Evolutionary conservation across 2,888 invertebrate species (phyloP).

Genomic region (Chloroclystis v-ata): DNA sequence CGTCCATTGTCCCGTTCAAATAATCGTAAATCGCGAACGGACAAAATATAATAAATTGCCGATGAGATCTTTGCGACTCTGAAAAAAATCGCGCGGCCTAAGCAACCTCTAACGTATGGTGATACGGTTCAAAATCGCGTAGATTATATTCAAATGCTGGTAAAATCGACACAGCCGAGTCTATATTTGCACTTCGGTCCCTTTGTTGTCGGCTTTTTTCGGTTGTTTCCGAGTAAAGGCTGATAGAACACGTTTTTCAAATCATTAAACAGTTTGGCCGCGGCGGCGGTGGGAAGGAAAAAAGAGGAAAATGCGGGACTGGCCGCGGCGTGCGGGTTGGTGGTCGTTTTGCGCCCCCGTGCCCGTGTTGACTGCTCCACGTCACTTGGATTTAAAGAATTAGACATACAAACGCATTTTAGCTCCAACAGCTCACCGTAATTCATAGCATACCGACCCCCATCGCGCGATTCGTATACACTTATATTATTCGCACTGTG

Average conservation of each 20-base stretch:
- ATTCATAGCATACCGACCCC: too few species aligned
- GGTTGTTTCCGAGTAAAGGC: constrained; percentile 75
- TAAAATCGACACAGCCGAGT: constrained; percentile 47
- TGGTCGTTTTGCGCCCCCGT: constrained; percentile 50
- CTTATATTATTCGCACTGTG: too few species aligned
- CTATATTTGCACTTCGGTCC: constrained; percentile 74
- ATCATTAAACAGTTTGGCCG: constrained; percentile 78
- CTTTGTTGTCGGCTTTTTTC: constrained; percentile 75
- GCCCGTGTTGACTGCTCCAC: too few species aligned
- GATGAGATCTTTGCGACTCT: constrained; percentile 73
- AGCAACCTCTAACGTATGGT: constrained; percentile 23
- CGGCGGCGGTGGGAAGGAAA: constrained; percentile 59
- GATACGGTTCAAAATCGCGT: constrained; percentile 42
- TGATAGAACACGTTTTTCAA: constrained; percentile 79
- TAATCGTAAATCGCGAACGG: constrained; percentile 75
- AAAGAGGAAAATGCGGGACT: constrained; percentile 51
- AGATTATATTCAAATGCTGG: constrained; percentile 24
- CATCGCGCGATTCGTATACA: too few species aligned
- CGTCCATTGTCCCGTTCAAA: constrained; percentile 69
- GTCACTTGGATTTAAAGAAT: too few species aligned
- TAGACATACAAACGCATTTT: too few species aligned
- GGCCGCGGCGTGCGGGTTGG: constrained; percentile 43
- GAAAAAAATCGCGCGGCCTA: constrained; percentile 32
- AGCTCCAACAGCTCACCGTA: too few species aligned
- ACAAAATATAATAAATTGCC: constrained; percentile 79